Base-by-base conservation (phyloP, 2,113 vertebrate species). In the Haplochromis burtoni region DNA sequence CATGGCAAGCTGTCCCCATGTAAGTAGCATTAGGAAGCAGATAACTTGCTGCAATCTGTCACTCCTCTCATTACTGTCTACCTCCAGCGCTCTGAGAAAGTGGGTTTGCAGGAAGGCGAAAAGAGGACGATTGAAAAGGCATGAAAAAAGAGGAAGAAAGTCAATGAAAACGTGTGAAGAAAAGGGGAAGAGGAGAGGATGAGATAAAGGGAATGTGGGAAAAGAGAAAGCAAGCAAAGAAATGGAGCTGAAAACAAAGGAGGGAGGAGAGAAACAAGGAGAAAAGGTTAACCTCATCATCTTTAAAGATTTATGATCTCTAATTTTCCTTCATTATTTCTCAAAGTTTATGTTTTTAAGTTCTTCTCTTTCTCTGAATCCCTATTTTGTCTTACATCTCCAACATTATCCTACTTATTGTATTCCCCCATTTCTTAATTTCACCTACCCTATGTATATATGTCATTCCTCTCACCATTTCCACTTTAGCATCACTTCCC, bases 21-120 rank as follows among this genome's bases (percentile, higher is more conserved):
- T 85, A 54, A 79, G 87, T 82, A 40, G 79, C 85, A 40, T 73
- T 21, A 57, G 85, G 88, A 85, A 68, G 84, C 91, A 81, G 87
- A 88, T 89, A 90, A 90, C 51, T 80, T 29, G 68, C 73, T 59
- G 80, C 83, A 86, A 87, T 93, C 92, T 89, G 89, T 86, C 91
- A 92, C 87, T 78, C 42, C 79, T 19, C 86, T 93, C 83, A 88
- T 92, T 91, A 92, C 71, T 61, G 83, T 89, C 89, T 68, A 55
- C 79, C 57, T 78, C 86, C 78, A 57, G 49, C 7, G 4, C 87
- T 55, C 4, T 4, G 57, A 80, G 81, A 86, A 26, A 49, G 53
- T 57, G 33, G 53, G 66, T 73, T 38, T 9, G 47, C 31, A 81
- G 66, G 26, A 10, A 51, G 73, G 26, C 45, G 4, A 78, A 49